Conservation (phyloP, 2,113 vertebrate species). For the Tauraco erythrolophus region DNA sequence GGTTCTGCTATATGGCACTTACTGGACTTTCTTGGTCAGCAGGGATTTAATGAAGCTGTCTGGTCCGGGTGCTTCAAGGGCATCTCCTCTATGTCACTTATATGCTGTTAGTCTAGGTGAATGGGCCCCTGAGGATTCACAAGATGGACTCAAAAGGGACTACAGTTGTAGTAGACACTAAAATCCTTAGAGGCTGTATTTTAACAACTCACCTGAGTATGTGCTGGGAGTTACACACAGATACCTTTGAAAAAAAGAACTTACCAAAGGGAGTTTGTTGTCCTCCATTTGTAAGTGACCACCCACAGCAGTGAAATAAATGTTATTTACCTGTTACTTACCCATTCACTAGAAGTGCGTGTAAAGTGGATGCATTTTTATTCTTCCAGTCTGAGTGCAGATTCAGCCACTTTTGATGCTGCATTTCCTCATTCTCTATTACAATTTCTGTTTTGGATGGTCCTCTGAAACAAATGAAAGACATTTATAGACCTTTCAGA, state of each 20-base stretch:
- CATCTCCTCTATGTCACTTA: not conserved
- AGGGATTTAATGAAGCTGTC: not conserved
- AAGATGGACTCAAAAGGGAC: not conserved
- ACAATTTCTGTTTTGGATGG: slow-evolving; percentile 77
- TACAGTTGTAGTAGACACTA: not conserved
- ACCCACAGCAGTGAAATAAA: not conserved
- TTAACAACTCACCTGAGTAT: not conserved
- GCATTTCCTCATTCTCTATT: slow-evolving; percentile 63
- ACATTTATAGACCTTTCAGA: not conserved
- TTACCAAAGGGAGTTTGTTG: not conserved
- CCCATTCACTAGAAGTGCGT: slow-evolving; percentile 85
- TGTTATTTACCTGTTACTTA: slow-evolving; percentile 69
- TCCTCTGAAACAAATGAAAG: slow-evolving; percentile 76
- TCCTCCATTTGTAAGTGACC: not conserved
- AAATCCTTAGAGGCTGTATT: not conserved
- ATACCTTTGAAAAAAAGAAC: not conserved
- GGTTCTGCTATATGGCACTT: not conserved
- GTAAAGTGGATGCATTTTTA: slow-evolving; percentile 83
- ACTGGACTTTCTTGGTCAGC: not conserved
- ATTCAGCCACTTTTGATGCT: slow-evolving; percentile 84
- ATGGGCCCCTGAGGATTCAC: not conserved
- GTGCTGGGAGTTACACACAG: not conserved
- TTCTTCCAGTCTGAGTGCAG: slow-evolving; percentile 81
- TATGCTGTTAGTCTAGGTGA: not conserved
- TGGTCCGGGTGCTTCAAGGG: not conserved